Percentiles rank a stretch among this genome's conserved stretches.
These are phyloP conservation scores for Phoebastria nigripes DNA, from an alignment of 2,797 vertebrate genomes.

Conservation along the genomic window DNA sequence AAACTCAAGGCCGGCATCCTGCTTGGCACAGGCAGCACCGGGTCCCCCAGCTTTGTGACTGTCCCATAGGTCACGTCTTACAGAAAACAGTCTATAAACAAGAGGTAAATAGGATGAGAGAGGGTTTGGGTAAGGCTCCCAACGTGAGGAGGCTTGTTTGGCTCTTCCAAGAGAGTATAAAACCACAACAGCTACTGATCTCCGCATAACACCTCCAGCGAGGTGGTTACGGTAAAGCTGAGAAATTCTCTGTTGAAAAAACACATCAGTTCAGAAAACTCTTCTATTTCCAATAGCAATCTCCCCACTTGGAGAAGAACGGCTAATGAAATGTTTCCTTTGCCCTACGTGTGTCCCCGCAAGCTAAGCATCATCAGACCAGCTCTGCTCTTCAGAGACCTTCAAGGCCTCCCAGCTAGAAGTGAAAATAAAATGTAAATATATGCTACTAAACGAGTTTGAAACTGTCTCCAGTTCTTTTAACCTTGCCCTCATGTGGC, in stretches of 20 bases:
- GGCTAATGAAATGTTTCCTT: neutral
- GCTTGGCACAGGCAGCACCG: neutral
- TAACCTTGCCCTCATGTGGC: neutral
- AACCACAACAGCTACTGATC: neutral
- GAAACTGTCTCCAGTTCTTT: neutral
- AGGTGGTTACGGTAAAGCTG: neutral
- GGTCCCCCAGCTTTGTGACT: neutral
- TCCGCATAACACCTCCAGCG: accelerated
- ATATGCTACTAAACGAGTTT: neutral
- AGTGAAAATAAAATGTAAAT: neutral
- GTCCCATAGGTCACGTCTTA: neutral
- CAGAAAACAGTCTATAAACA: neutral
- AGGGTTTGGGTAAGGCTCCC: neutral
- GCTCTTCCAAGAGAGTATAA: neutral
- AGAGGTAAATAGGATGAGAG: neutral
- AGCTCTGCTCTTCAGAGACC: neutral
- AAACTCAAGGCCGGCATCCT: neutral
- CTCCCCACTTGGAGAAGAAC: neutral
- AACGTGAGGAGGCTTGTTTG: neutral
- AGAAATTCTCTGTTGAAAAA: neutral
- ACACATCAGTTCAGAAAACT: neutral
- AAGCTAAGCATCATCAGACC: neutral
- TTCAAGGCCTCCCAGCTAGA: neutral
- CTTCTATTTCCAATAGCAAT: neutral
- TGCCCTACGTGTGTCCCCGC: accelerated